Percentiles rank a stretch among this genome's conserved stretches.
Evolutionary conservation across 2,113 vertebrate genomes (phyloP).

Genomic region (Ciconia stormi): DNA sequence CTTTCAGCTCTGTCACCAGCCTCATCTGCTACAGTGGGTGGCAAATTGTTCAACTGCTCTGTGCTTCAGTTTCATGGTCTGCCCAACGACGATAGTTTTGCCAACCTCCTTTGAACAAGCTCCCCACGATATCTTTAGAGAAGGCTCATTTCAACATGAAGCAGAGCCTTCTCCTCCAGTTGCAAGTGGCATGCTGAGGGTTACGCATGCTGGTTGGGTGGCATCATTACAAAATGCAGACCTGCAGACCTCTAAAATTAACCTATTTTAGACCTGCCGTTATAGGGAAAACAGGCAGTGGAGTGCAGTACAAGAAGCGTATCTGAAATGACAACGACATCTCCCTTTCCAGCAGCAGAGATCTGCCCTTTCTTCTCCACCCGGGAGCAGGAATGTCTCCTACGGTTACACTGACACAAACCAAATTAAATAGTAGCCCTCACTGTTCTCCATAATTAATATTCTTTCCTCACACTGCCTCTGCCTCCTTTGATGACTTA

Average conservation of each 20-base stretch:
- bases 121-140: not conserved
- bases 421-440: conserved; percentile 15
- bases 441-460: conserved; percentile 25
- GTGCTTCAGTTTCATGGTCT: not conserved
- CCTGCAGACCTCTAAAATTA: not conserved
- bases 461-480: conserved; percentile 31
- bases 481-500: not conserved
- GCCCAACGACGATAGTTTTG: rapidly evolving
- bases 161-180: not conserved
- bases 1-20: not conserved
- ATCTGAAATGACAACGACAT: rapidly evolving
- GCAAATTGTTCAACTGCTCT: not conserved
- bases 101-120: not conserved
- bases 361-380: not conserved
- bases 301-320: rapidly evolving
- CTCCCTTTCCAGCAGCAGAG: not conserved
- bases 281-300: not conserved
- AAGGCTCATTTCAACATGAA: not conserved
- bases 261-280: not conserved
- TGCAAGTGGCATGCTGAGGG: not conserved
- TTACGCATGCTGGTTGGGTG: rapidly evolving
- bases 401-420: not conserved
- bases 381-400: not conserved
- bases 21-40: not conserved
- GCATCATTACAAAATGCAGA: not conserved